Conservation (phyloP, 1,140 invertebrate genomes). For the Apis dorsata region DNA sequence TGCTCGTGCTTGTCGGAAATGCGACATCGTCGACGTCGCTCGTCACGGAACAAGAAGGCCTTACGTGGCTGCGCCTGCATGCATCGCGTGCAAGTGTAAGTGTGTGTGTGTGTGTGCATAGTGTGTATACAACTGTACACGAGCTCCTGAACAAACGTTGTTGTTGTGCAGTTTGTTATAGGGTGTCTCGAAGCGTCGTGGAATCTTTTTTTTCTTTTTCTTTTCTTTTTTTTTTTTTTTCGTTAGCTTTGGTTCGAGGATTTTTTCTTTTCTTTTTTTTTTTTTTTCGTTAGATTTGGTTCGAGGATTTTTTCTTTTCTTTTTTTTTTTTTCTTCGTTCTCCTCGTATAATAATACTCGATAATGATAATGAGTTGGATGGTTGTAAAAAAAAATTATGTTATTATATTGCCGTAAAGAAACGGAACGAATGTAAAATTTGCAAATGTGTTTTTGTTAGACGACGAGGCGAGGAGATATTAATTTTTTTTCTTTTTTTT, state of each 20-base stretch:
- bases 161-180: too few relatives aligned
- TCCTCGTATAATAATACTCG: too few relatives aligned
- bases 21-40: constrained; percentile 64
- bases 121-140: not conserved
- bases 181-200: too few relatives aligned
- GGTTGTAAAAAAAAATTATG: too few relatives aligned
- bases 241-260: too few relatives aligned
- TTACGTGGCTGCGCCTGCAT: constrained; percentile 57
- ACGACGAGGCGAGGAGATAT: not conserved
- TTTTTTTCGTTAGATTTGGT: too few relatives aligned
- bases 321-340: too few relatives aligned
- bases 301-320: too few relatives aligned
- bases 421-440: not conserved
- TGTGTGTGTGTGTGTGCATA: not conserved
- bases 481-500: not conserved
- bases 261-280: too few relatives aligned
- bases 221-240: too few relatives aligned
- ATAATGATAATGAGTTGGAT: too few relatives aligned
- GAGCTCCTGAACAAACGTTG: not conserved
- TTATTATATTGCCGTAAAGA: not conserved
- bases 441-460: not conserved
- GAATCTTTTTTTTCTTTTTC: too few relatives aligned
- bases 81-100: not conserved
- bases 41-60: constrained; percentile 65
- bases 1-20: constrained; percentile 63